Conservation (phyloP, 2,888 invertebrate genomes). For the Petrolisthes manimaculis region DNA sequence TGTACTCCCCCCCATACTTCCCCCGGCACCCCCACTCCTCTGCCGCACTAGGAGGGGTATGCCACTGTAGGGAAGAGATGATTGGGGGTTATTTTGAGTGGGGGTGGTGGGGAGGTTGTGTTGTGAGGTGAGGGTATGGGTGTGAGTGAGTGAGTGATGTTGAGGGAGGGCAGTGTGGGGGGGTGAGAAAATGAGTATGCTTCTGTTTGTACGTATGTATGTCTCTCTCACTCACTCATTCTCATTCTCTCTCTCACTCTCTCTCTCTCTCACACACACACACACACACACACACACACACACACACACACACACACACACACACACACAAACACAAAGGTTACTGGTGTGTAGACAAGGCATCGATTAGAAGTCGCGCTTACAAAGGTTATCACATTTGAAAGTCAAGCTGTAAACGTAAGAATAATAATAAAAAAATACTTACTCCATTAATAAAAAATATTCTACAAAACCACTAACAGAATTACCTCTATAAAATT, state of each 20-base stretch:
- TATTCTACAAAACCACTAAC: no score
- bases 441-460: no score
- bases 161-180: not conserved
- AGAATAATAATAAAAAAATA: no score
- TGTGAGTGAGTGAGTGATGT: not conserved
- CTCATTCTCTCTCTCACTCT: constrained; percentile 1
- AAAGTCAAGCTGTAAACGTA: no score
- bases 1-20: constrained; percentile 6
- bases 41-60: constrained; percentile 52
- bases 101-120: not conserved
- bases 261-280: constrained; percentile 4
- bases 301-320: not conserved
- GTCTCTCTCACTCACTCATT: not conserved
- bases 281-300: not conserved
- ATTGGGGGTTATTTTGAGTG: not conserved
- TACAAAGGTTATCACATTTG: no score
- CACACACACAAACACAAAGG: not conserved
- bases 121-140: not conserved
- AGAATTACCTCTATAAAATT: no score
- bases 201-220: not conserved
- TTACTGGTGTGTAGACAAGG: not conserved
- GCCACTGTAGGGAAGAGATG: constrained; percentile 30
- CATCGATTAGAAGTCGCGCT: constrained; percentile 2
- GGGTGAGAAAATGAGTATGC: not conserved
- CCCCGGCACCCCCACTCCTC: constrained; percentile 26